These are phyloP conservation scores for Ifrita kowaldi DNA, from an alignment of 2,113 vertebrate species.

Conservation along the genomic window DNA sequence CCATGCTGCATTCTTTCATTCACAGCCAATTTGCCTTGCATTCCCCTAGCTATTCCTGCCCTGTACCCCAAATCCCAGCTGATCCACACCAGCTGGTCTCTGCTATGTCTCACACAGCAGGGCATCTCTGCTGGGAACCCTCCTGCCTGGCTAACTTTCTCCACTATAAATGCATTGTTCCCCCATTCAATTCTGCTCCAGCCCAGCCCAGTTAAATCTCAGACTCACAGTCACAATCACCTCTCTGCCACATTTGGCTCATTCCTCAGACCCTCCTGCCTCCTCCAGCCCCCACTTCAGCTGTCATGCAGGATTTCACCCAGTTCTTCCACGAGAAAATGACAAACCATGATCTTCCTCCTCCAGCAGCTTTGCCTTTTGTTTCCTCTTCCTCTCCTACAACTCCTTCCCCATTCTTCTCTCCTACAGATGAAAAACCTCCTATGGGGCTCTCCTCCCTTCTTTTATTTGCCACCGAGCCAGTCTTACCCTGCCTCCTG, in stretches of 20 bases:
- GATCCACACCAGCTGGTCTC: neutral
- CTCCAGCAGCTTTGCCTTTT: neutral
- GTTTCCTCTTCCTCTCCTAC: neutral
- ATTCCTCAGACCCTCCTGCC: neutral
- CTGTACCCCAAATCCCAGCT: neutral
- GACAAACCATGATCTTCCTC: neutral
- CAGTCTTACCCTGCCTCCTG: neutral
- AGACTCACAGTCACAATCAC: neutral
- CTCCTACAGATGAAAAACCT: neutral
- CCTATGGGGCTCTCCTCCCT: neutral
- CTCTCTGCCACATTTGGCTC: neutral
- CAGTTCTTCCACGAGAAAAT: neutral
- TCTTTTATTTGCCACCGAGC: neutral
- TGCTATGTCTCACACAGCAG: neutral
- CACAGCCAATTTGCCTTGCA: neutral
- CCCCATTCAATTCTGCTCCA: neutral
- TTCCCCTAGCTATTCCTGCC: neutral
- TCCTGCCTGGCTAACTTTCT: neutral
- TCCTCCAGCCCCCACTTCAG: neutral
- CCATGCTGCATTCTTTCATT: neutral
- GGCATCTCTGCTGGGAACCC: neutral
- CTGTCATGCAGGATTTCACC: neutral
- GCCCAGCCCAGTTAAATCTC: neutral
- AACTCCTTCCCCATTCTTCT: neutral
- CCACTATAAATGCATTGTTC: neutral